Conservation (phyloP, 2,113 vertebrate species). For the Menidia beryllina region DNA sequence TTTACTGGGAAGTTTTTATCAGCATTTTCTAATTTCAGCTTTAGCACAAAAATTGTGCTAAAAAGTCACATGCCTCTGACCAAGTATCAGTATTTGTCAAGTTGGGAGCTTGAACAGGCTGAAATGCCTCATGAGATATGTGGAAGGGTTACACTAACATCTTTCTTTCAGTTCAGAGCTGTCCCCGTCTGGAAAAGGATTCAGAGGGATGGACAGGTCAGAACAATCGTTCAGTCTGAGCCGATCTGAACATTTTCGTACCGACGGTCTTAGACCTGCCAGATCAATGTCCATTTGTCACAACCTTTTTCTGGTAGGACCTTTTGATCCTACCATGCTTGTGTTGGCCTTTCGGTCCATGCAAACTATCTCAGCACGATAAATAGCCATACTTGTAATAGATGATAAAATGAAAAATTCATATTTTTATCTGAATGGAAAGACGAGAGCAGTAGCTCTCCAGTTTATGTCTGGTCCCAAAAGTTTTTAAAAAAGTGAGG, state of each 20-base stretch:
- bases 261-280: slow-evolving; percentile 53
- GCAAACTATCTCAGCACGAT: not conserved
- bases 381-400: not conserved
- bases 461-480: not conserved
- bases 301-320: too few species aligned
- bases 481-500: slow-evolving; percentile 26
- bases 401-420: slow-evolving; percentile 8
- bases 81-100: not conserved
- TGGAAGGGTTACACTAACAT: slow-evolving; percentile 2
- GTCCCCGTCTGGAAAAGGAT: slow-evolving; percentile 25
- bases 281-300: slow-evolving; percentile 61
- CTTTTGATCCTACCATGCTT: slow-evolving; percentile 27
- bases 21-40: too few species aligned
- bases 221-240: slow-evolving; percentile 55
- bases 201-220: slow-evolving; percentile 61
- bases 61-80: too few species aligned
- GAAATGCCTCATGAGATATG: slow-evolving; percentile 19
- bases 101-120: not conserved
- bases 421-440: slow-evolving; percentile 7
- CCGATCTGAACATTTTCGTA: too few species aligned
- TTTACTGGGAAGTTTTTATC: too few species aligned
- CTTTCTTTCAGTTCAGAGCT: slow-evolving; percentile 39
- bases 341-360: slow-evolving; percentile 8
- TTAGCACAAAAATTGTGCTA: too few species aligned
- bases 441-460: not conserved